A percentile compares a stretch with the other conserved stretches of the same genome.
phyloP scores from a whole-genome alignment of 2,113 vertebrate species.

The Protobothrops mucrosquamatus region DNA sequence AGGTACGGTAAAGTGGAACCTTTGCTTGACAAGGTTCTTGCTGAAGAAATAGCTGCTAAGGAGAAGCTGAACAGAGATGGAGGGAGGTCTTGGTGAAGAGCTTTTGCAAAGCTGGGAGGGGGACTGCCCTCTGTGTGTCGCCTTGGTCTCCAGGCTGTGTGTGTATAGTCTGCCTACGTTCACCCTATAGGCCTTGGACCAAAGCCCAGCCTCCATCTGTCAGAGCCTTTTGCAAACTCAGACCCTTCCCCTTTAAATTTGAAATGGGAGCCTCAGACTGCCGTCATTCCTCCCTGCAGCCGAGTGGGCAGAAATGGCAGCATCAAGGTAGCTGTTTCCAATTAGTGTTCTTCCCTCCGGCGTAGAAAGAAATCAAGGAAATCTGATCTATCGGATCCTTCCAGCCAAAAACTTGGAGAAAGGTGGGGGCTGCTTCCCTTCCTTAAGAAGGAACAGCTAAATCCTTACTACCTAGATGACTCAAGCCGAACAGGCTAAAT shows the following conservation, averaged over 20 bases:
- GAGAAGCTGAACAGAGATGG: not conserved
- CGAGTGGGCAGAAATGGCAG: not conserved
- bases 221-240: not conserved
- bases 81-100: not conserved
- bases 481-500: not conserved
- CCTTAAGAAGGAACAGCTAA: not conserved
- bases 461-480: not conserved
- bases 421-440: not conserved
- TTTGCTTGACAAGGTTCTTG: not conserved
- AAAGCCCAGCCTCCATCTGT: not conserved
- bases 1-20: not conserved
- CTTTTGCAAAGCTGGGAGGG: not conserved
- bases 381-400: not conserved
- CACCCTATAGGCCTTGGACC: not conserved
- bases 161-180: not conserved
- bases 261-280: not conserved
- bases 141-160: not conserved
- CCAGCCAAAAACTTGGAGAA: not conserved
- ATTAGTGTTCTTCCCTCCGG: not conserved
- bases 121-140: too few species aligned
- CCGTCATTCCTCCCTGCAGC: not conserved
- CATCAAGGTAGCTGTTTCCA: constrained; percentile 12
- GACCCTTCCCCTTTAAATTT: not conserved
- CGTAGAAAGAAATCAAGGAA: not conserved
- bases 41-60: not conserved